Percentiles rank a stretch among this genome's conserved stretches.
phyloP scores from a whole-genome alignment of 1,140 invertebrate species.

The Drosophila equinoxialis region DNA sequence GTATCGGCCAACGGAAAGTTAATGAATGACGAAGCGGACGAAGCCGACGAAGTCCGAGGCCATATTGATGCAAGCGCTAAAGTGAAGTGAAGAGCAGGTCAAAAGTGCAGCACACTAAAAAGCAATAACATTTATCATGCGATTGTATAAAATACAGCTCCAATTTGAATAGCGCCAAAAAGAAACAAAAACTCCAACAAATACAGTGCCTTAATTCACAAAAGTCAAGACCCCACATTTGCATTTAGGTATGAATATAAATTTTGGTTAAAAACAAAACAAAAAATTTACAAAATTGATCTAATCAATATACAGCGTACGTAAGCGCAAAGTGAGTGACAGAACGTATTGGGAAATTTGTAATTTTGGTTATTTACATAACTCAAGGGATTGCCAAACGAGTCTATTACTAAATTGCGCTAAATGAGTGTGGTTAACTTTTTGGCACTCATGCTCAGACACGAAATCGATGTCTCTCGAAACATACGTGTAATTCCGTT shows the following conservation, averaged over 20 bases:
- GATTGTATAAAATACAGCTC: slow-evolving; percentile 24
- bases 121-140: slow-evolving; percentile 14
- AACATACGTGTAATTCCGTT: slow-evolving; percentile 4
- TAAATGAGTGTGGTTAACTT: slow-evolving; percentile 13
- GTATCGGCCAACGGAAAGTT: slow-evolving; percentile 15
- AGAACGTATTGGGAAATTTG: slow-evolving; percentile 15
- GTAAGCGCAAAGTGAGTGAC: slow-evolving; percentile 1
- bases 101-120: slow-evolving; percentile 44
- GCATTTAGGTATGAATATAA: slow-evolving; percentile 18
- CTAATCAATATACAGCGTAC: background rate
- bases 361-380: slow-evolving; percentile 5
- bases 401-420: slow-evolving; percentile 7
- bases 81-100: slow-evolving; percentile 26
- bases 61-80: slow-evolving; percentile 26
- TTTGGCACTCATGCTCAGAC: background rate
- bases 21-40: slow-evolving; percentile 4
- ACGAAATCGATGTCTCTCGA: background rate
- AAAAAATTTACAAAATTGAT: background rate
- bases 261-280: background rate
- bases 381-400: slow-evolving; percentile 13
- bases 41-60: background rate
- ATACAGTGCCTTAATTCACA: background rate
- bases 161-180: slow-evolving; percentile 17
- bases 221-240: slow-evolving; percentile 8
- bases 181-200: background rate